A percentile compares a stretch with the other conserved stretches of the same genome.
Conservation (phyloP, 2,888 invertebrate species). For the Hemicrepidius hirtus region DNA sequence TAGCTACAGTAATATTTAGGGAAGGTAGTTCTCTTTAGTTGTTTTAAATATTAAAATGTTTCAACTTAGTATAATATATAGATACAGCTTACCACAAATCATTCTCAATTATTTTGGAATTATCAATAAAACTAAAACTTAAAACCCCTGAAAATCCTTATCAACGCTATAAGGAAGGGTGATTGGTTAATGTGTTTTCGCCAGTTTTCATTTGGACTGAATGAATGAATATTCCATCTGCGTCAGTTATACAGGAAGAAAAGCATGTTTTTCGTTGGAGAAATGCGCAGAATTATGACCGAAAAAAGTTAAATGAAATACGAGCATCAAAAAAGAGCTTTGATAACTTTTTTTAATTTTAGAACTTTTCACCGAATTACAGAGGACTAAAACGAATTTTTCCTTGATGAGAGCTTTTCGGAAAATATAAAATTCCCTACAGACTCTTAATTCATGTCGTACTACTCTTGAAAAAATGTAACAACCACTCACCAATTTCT, state of each 20-base stretch:
- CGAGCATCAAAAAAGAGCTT: constrained; percentile 6
- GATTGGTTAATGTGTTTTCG: not conserved
- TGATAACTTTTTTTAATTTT: constrained; percentile 28
- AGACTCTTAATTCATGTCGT: not conserved
- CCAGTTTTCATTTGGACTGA: not conserved
- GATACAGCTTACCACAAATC: too few species aligned
- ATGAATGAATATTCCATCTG: not conserved
- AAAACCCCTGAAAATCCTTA: too few species aligned
- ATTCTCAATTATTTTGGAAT: too few species aligned
- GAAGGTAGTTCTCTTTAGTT: too few species aligned
- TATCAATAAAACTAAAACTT: too few species aligned
- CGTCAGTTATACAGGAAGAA: not conserved
- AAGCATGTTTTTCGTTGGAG: not conserved
- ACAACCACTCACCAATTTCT: not conserved
- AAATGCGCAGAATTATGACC: constrained; percentile 1
- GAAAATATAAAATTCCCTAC: not conserved
- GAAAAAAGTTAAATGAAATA: constrained; percentile 13
- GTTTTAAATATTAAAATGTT: too few species aligned
- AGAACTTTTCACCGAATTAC: constrained; percentile 12
- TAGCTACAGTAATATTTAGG: too few species aligned
- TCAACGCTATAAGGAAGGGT: not conserved
- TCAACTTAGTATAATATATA: too few species aligned
- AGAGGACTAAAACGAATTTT: not conserved
- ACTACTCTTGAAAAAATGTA: not conserved
- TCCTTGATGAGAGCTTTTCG: constrained; percentile 13